These are phyloP conservation scores for Cyrtonyx montezumae DNA, from an alignment of 2,113 vertebrate genomes.

Conservation along the genomic window DNA sequence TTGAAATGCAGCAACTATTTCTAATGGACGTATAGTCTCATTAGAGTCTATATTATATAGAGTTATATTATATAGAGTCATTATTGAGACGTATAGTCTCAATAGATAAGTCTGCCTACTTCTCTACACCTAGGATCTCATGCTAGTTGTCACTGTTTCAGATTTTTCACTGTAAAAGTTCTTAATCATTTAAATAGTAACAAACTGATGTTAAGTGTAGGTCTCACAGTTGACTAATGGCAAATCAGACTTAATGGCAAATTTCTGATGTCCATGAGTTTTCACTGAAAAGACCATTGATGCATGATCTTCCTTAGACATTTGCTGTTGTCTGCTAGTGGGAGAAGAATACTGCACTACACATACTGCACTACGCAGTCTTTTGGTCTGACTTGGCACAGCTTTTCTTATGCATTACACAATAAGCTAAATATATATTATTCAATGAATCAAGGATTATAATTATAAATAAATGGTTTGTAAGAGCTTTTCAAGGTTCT, in stretches of 20 bases:
- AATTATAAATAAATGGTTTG: background rate
- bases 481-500: background rate
- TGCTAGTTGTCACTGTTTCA: background rate
- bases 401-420: background rate
- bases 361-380: background rate
- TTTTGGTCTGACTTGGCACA: background rate
- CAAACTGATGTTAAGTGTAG: background rate
- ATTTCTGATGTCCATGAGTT: background rate
- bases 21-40: background rate
- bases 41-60: too few species aligned
- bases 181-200: background rate
- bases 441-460: background rate
- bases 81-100: background rate
- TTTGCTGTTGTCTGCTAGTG: background rate
- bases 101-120: background rate
- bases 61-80: too few species aligned
- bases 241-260: background rate
- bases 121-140: background rate
- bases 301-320: background rate
- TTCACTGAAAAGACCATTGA: background rate
- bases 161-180: background rate
- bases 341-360: background rate
- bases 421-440: background rate
- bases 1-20: background rate
- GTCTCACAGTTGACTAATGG: background rate